Conservation (phyloP, 2,113 vertebrate species). For the Tachysurus vachellii region DNA sequence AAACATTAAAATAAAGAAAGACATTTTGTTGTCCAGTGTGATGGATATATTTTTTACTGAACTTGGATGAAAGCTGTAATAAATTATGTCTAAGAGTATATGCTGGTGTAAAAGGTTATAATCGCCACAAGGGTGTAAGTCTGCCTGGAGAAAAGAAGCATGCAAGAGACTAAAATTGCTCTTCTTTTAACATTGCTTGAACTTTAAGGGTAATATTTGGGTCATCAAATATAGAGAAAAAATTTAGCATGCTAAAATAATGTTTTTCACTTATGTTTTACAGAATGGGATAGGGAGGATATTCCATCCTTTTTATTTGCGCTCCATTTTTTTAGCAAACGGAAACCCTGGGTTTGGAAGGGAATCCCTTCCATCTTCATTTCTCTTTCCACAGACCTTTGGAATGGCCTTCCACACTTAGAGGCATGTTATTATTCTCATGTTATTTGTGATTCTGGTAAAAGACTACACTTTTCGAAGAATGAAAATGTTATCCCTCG, state of each 20-base stretch:
- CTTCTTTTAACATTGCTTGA: not conserved
- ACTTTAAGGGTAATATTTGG: not conserved
- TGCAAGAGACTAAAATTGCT: not conserved
- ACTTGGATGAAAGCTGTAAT: not conserved
- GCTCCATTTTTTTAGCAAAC: not conserved
- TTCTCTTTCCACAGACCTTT: not conserved
- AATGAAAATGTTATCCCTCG: not conserved
- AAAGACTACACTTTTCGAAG: not conserved
- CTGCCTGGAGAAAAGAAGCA: not conserved
- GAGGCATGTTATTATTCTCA: slow-evolving; percentile 29
- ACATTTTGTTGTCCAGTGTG: too few species aligned
- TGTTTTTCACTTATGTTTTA: not conserved
- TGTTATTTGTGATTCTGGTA: slow-evolving; percentile 30
- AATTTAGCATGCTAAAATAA: not conserved
- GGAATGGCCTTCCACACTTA: slow-evolving; percentile 18
- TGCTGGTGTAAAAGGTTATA: not conserved
- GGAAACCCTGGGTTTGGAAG: slow-evolving; percentile 3
- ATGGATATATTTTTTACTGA: not conserved
- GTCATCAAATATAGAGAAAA: not conserved
- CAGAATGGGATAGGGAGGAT: not conserved
- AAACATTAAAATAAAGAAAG: not conserved
- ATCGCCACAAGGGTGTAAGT: not conserved
- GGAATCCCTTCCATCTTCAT: not conserved
- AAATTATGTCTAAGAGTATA: not conserved
- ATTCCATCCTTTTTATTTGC: not conserved